These are phyloP conservation scores for Calameuta idolon DNA, from an alignment of 2,888 invertebrate genomes.

Conservation along the genomic window DNA sequence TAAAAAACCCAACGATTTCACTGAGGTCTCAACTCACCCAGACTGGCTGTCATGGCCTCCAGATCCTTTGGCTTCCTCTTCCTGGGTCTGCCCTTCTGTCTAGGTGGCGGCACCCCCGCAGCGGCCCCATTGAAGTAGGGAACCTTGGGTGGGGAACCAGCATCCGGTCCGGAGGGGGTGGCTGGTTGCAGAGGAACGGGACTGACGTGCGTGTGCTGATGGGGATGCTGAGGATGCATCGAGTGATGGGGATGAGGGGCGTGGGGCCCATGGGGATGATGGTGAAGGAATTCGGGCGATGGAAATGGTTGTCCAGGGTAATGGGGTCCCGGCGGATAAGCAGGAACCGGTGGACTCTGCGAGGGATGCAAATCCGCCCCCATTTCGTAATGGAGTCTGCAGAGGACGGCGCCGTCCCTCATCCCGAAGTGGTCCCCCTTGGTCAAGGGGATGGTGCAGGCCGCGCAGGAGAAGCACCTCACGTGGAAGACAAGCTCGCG, in stretches of 20 bases:
- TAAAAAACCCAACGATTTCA: constrained; percentile 6
- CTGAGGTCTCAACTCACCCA: constrained; percentile 74
- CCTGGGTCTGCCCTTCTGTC: constrained; percentile 92
- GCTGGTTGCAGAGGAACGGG: constrained; percentile 71
- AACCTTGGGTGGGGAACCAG: constrained; percentile 58
- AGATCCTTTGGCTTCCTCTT: constrained; percentile 94
- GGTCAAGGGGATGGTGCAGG: constrained; percentile 86
- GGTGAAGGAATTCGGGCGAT: constrained; percentile 67
- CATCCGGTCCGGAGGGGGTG: constrained; percentile 62
- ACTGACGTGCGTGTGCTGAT: constrained; percentile 61
- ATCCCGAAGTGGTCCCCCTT: constrained; percentile 97
- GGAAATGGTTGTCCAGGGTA: constrained; percentile 72
- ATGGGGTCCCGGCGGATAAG: constrained; percentile 63
- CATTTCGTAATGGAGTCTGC: constrained; percentile 80
- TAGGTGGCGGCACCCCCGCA: constrained; percentile 71
- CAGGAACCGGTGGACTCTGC: constrained; percentile 63
- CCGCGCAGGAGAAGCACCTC: constrained; percentile 92
- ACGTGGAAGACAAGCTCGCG: constrained; percentile 94
- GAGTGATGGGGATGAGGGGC: constrained; percentile 60
- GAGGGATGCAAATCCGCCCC: constrained; percentile 63
- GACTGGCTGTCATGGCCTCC: constrained; percentile 86
- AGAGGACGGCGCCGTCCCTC: constrained; percentile 88
- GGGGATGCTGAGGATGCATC: constrained; percentile 68
- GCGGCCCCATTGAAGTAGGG: constrained; percentile 74
- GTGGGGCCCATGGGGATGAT: constrained; percentile 49